These are phyloP conservation scores for Chamaetylas fuelleborni DNA, from an alignment of 2,113 vertebrate genomes.

Conservation along the genomic window DNA sequence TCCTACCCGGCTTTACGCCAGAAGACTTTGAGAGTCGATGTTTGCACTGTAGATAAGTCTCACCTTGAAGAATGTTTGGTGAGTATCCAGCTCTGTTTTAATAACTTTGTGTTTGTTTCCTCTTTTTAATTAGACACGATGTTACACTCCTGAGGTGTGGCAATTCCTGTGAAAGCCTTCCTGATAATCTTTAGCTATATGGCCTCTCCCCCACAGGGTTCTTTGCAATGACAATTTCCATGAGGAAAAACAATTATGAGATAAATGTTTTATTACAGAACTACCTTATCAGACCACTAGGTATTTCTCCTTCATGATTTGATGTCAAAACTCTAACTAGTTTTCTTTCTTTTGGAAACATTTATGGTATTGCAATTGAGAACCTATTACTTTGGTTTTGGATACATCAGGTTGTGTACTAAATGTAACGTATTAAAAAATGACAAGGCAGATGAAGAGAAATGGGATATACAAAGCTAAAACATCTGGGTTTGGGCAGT, in stretches of 20 bases:
- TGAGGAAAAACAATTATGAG: background rate
- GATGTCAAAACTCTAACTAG: background rate
- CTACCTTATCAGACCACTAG: background rate
- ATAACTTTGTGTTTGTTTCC: background rate
- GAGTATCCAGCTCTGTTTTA: constrained; percentile 34
- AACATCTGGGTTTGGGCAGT: background rate
- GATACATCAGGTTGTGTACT: background rate
- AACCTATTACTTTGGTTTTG: background rate
- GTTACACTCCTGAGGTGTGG: background rate
- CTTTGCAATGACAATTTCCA: background rate
- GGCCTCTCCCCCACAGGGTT: background rate
- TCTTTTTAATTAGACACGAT: background rate
- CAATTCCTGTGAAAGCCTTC: background rate
- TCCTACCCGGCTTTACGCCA: constrained; percentile 85
- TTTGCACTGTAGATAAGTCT: constrained; percentile 81
- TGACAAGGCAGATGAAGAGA: background rate
- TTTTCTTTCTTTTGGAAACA: background rate
- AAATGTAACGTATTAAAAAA: background rate
- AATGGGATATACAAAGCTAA: background rate
- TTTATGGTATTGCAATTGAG: background rate
- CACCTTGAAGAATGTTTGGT: constrained; percentile 90
- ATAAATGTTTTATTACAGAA: background rate
- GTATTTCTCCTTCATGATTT: background rate
- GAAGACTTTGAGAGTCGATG: constrained; percentile 91
- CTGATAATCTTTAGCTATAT: background rate